These are phyloP conservation scores for Penaeus vannamei DNA, from an alignment of 1,140 invertebrate genomes.

Conservation along the genomic window DNA sequence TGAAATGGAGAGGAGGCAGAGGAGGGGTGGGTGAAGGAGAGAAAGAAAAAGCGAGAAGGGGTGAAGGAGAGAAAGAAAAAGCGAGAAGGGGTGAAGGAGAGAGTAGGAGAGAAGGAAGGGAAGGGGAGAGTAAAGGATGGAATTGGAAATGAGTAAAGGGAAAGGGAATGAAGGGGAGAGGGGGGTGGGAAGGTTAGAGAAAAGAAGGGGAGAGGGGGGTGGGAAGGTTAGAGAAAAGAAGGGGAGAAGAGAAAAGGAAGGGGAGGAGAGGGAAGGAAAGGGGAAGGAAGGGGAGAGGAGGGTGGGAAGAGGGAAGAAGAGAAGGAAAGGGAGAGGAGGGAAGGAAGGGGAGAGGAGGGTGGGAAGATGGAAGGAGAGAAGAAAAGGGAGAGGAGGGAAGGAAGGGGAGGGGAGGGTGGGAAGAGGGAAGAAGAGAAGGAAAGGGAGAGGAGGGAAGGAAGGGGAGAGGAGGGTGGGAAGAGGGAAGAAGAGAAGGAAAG, in stretches of 20 bases:
- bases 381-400: conserved; percentile 4
- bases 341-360: background rate
- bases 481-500: background rate
- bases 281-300: background rate
- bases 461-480: background rate
- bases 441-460: background rate
- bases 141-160: background rate
- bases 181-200: background rate
- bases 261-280: background rate
- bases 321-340: background rate
- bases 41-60: background rate
- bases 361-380: background rate
- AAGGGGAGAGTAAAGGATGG: background rate
- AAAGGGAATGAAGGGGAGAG: no score
- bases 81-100: background rate
- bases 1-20: background rate
- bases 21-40: background rate
- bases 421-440: background rate
- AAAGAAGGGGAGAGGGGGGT: background rate
- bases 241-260: background rate
- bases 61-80: background rate
- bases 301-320: background rate
- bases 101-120: background rate
- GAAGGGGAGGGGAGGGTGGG: background rate
- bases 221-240: background rate